Percentiles rank a stretch among this genome's conserved stretches.
These are phyloP conservation scores for Ichneumoninae sp. DNA, from an alignment of 2,888 invertebrate species.

Conservation along the genomic window DNA sequence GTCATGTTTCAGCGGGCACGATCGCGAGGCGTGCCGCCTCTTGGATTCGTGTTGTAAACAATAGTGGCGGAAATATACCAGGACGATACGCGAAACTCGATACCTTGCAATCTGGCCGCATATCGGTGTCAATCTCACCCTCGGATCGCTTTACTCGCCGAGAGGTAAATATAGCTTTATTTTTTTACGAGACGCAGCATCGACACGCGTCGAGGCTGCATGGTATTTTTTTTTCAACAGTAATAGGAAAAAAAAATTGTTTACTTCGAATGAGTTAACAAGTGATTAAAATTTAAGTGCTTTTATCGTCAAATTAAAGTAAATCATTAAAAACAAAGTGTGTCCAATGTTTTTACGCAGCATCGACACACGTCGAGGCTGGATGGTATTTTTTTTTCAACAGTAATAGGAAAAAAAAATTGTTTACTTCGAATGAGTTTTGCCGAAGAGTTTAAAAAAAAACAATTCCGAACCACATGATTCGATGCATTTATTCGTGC, in stretches of 20 bases:
- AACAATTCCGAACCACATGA: background rate
- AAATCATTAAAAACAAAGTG: too few relatives aligned
- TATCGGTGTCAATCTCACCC: conserved; percentile 36
- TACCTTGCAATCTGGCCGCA: conserved; percentile 39
- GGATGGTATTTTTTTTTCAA: background rate
- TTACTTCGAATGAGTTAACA: background rate
- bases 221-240: background rate
- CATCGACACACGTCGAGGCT: background rate
- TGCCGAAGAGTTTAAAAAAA: background rate
- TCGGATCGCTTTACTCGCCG: conserved; percentile 52
- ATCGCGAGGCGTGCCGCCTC: background rate
- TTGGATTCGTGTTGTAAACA: conserved; percentile 8
- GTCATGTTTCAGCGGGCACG: background rate
- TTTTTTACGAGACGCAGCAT: background rate
- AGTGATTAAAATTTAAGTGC: too few relatives aligned
- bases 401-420: too few relatives aligned
- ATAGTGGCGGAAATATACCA: background rate
- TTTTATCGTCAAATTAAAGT: too few relatives aligned
- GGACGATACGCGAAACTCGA: conserved; percentile 44
- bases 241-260: too few relatives aligned
- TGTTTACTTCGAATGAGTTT: background rate
- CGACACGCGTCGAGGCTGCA: background rate
- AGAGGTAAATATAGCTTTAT: background rate
- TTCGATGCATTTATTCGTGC: background rate
- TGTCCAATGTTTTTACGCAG: too few relatives aligned